phyloP scores from a whole-genome alignment of 2,113 vertebrate genomes.

The Genyomyrus donnyi region DNA sequence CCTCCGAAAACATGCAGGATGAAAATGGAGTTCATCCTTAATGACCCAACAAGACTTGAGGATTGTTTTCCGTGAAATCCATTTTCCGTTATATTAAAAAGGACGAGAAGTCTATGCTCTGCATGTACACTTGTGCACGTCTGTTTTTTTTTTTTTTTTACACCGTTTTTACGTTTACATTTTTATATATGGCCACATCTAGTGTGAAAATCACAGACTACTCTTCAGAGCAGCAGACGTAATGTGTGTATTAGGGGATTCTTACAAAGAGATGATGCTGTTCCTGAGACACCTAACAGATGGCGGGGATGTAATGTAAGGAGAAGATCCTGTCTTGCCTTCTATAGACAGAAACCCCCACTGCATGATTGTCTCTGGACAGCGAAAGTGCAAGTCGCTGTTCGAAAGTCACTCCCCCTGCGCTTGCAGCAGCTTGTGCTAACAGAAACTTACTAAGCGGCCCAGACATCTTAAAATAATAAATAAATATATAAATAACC shows the following conservation, averaged over 20 bases:
- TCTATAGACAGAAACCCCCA: background rate
- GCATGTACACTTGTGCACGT: background rate
- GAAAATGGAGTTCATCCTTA: constrained; percentile 35
- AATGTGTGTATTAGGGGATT: background rate
- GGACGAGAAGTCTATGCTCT: background rate
- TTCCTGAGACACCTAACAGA: background rate
- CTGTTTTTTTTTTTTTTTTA: background rate
- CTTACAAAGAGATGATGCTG: background rate
- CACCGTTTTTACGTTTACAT: background rate
- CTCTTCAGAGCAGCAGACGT: background rate
- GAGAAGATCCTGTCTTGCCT: background rate
- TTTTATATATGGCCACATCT: background rate
- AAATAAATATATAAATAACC: background rate
- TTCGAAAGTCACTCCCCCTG: background rate
- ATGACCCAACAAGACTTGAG: constrained; percentile 29
- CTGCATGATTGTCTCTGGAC: background rate
- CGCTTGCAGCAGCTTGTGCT: background rate
- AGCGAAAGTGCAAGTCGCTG: background rate
- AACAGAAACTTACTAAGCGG: background rate
- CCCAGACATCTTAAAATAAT: background rate
- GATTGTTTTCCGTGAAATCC: constrained; percentile 27
- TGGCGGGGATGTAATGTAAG: constrained; percentile 6
- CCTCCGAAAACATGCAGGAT: constrained; percentile 24
- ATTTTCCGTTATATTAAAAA: constrained; percentile 23
- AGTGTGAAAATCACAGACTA: background rate